Evolutionary conservation across 2,888 invertebrate species (phyloP).

Genomic region (Andrena camellia): DNA sequence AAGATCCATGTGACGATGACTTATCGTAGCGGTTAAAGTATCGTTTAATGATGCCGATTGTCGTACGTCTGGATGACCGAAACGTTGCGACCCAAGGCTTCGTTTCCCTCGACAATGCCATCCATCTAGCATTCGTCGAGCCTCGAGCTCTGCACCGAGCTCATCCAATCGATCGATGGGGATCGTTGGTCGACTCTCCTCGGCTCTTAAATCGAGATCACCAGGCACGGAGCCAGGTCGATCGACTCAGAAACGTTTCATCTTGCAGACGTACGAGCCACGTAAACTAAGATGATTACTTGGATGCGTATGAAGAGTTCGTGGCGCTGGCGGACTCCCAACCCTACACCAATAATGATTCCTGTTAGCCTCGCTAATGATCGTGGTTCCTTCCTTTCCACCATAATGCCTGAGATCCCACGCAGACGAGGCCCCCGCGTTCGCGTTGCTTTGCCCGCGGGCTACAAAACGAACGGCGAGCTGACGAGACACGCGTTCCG

Average conservation of each 20-base stretch:
- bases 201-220: not conserved
- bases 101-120: not conserved
- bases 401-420: constrained; percentile 74
- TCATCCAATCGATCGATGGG: not conserved
- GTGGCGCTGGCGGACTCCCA: constrained; percentile 75
- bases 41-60: constrained; percentile 55
- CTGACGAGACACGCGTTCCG: constrained; percentile 5
- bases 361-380: constrained; percentile 50
- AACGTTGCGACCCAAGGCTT: constrained; percentile 70
- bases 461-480: constrained; percentile 22
- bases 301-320: constrained; percentile 64
- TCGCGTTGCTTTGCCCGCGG: constrained; percentile 23
- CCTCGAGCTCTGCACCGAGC: not conserved
- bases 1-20: constrained; percentile 64
- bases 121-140: not conserved
- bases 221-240: not conserved
- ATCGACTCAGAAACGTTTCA: constrained; percentile 72
- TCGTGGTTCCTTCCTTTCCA: constrained; percentile 19
- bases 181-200: not conserved
- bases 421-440: constrained; percentile 52
- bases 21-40: constrained; percentile 63
- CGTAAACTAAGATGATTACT: constrained; percentile 66
- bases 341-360: constrained; percentile 70
- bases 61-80: constrained; percentile 82
- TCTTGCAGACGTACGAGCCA: constrained; percentile 81